Evolutionary conservation across 2,797 vertebrate species (phyloP).

Genomic region (Pantherophis vulpinus): DNA sequence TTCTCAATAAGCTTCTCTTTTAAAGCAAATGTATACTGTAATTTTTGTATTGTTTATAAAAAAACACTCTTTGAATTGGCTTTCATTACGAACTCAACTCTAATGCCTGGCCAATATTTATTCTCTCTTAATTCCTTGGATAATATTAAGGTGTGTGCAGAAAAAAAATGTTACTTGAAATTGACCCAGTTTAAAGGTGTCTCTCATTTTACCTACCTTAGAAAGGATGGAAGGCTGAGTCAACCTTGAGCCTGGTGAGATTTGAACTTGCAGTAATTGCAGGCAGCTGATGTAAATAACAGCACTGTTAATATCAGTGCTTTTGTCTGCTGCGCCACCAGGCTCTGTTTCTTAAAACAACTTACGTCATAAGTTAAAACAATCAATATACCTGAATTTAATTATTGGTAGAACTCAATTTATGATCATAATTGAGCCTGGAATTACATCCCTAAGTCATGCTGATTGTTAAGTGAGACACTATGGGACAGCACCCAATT

Average conservation of each 20-base stretch:
- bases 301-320: too few species aligned
- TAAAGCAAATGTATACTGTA: not conserved
- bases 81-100: not conserved
- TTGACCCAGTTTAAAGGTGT: not conserved
- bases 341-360: not conserved
- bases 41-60: not conserved
- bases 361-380: not conserved
- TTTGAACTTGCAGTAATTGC: too few species aligned
- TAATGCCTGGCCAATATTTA: not conserved
- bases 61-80: not conserved
- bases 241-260: too few species aligned
- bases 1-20: not conserved
- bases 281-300: too few species aligned
- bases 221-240: too few species aligned
- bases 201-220: not conserved
- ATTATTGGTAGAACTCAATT: not conserved
- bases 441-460: not conserved
- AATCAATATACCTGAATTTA: not conserved
- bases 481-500: not conserved
- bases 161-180: not conserved
- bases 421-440: not conserved
- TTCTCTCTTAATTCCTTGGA: not conserved
- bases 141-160: not conserved
- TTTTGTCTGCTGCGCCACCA: too few species aligned
- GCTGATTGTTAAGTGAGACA: not conserved